Evolutionary conservation across 2,888 invertebrate species (phyloP), one percentile per base, ranked within the genome.

Genomic region (Chloroclystis v-ata): DNA sequence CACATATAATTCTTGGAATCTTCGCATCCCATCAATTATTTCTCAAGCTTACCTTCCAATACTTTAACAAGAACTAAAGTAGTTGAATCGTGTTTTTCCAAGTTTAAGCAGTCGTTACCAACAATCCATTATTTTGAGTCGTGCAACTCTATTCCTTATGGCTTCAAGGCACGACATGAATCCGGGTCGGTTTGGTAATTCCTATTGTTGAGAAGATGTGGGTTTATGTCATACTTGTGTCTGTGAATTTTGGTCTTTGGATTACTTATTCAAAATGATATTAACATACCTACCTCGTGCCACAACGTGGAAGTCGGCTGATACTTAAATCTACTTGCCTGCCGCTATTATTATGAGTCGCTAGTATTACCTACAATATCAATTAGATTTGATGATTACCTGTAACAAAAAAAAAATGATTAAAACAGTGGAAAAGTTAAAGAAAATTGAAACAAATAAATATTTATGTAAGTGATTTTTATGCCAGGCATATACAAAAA

Each of bases 141-240:
- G 33, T 35, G 45, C 37, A 45, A 54, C 43, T 45, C 25, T 52
- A 67, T 67, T 65, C 66, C 63, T 66, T 58, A 66, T 64, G 54
- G 52, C 54, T 16, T 30, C 43, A 13, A 32, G 37, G 40, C 63
- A 66, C 62, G 65, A 54, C 39, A 48, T 16, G 38, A 46, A 67
- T 68, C 63, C 61, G 57, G 65, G 64, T 60, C 60, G 59, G 50
- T 50, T 43, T 52, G 43, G 43, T 47, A 42, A 54, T 33, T 28
- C 33, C 40, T 30, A 42, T 52, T 52, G 49, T 52, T 45, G 37
- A n/a, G n/a, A 47, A 47, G 40, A 45, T 49, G 39, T 13, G 37
- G 42, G 56, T 28, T 55, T 55, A 55, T 55, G 39, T 55, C 54
- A 57, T 51, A 48, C 20, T 20, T 20, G 20, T 20, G 20, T 20